Evolutionary conservation across 2,888 invertebrate genomes (phyloP).

Genomic region (Melanophora roralis): DNA sequence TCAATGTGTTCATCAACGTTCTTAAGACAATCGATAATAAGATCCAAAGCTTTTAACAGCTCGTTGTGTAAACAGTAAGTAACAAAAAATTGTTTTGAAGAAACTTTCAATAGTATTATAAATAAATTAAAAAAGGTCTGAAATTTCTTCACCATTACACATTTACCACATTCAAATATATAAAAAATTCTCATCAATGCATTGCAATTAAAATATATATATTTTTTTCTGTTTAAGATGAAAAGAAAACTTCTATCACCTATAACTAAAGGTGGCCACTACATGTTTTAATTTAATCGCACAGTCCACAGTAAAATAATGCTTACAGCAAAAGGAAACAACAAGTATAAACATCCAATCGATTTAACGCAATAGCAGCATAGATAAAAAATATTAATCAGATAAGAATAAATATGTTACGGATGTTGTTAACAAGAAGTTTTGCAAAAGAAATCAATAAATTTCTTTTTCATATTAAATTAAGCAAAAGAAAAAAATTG

Average conservation of each 20-base stretch:
- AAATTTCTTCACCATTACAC: too few relatives aligned
- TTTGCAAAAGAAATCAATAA: slow-evolving; percentile 55
- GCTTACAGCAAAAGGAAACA: not conserved
- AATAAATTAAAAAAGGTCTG: too few relatives aligned
- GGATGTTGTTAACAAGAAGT: slow-evolving; percentile 59
- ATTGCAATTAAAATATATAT: not conserved
- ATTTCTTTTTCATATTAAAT: slow-evolving; percentile 50
- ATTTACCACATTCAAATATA: too few relatives aligned
- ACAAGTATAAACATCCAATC: too few relatives aligned
- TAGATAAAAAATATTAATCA: not conserved
- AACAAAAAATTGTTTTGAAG: too few relatives aligned
- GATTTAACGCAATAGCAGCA: not conserved
- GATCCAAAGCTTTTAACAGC: too few relatives aligned
- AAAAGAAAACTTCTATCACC: not conserved
- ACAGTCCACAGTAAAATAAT: slow-evolving; percentile 19
- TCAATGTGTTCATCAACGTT: too few relatives aligned
- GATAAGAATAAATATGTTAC: slow-evolving; percentile 57
- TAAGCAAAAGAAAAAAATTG: slow-evolving; percentile 12
- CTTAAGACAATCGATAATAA: too few relatives aligned
- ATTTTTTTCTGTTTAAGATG: too few relatives aligned
- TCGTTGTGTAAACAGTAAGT: too few relatives aligned
- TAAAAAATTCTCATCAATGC: slow-evolving; percentile 48
- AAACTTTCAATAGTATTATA: too few relatives aligned
- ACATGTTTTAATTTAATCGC: slow-evolving; percentile 52
- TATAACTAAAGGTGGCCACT: slow-evolving; percentile 55